phyloP scores from a whole-genome alignment of 2,113 vertebrate genomes.

The Hemiscyllium ocellatum region DNA sequence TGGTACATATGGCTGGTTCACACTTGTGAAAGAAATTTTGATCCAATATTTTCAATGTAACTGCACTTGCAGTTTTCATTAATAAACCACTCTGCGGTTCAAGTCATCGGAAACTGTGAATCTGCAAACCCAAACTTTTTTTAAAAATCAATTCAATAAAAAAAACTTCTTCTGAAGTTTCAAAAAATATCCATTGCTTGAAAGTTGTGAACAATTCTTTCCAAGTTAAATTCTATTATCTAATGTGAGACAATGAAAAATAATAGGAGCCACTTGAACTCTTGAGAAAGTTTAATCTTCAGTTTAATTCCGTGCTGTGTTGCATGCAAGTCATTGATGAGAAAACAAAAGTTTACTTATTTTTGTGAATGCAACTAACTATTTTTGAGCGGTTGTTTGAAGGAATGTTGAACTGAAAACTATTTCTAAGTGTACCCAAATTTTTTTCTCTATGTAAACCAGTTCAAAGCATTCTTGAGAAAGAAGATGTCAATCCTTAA shows the following conservation, averaged over 20 bases:
- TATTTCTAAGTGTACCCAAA: background rate
- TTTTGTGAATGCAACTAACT: background rate
- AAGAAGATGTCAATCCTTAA: background rate
- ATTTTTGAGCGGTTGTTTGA: background rate
- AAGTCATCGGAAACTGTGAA: background rate
- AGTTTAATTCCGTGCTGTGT: background rate
- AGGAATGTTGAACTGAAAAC: background rate
- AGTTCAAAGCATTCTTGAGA: background rate
- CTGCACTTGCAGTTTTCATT: too few species aligned
- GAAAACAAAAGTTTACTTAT: background rate
- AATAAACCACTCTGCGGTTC: background rate
- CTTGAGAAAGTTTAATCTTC: background rate
- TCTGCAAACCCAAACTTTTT: background rate
- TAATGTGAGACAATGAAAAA: background rate
- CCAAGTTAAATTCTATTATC: background rate
- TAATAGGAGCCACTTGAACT: background rate
- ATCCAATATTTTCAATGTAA: background rate
- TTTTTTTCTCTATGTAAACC: background rate
- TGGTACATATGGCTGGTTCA: background rate
- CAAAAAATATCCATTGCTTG: background rate
- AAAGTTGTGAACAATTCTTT: background rate
- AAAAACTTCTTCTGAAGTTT: background rate
- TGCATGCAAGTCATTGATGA: background rate
- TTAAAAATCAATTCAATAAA: too few species aligned
- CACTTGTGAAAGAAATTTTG: background rate